Conservation (phyloP, 1,140 invertebrate genomes). For the Drosophila ogumai region DNA sequence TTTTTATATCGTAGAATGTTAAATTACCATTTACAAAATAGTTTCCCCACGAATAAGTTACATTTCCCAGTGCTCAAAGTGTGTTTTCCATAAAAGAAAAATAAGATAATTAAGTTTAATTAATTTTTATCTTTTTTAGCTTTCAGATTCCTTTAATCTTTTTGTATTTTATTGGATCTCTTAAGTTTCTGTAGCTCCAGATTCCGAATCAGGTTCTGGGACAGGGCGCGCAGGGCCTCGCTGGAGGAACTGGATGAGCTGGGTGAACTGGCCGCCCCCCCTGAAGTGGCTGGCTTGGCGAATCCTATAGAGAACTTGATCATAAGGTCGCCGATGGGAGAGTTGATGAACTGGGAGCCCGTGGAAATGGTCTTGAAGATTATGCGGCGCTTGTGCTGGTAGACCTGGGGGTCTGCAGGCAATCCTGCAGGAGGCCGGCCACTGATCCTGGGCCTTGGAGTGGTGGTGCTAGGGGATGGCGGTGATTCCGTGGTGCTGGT, state of each 20-base stretch:
- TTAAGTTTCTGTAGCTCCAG: conserved; percentile 60
- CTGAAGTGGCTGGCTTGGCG: conserved; percentile 51
- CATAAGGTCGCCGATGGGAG: conserved; percentile 76
- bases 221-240: conserved; percentile 55
- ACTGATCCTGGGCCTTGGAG: conserved; percentile 15
- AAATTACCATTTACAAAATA: neutral
- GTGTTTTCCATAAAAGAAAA: neutral
- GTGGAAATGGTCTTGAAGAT: conserved; percentile 79
- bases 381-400: conserved; percentile 75
- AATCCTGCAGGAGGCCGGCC: conserved; percentile 11
- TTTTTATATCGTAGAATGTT: neutral
- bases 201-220: conserved; percentile 57
- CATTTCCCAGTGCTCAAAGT: neutral
- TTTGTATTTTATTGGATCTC: conserved; percentile 47
- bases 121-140: neutral
- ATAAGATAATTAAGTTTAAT: neutral
- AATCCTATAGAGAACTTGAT: conserved; percentile 79
- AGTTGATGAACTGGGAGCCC: conserved; percentile 72
- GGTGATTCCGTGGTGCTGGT: conserved; percentile 33
- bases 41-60: neutral
- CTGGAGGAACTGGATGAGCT: conserved; percentile 21
- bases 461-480: conserved; percentile 1
- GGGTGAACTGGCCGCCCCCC: neutral
- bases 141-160: conserved; percentile 20
- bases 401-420: conserved; percentile 55